Evolutionary conservation across 2,113 vertebrate species (phyloP), one percentile per base, ranked within the genome.

Genomic region (Nannospalax galili): DNA sequence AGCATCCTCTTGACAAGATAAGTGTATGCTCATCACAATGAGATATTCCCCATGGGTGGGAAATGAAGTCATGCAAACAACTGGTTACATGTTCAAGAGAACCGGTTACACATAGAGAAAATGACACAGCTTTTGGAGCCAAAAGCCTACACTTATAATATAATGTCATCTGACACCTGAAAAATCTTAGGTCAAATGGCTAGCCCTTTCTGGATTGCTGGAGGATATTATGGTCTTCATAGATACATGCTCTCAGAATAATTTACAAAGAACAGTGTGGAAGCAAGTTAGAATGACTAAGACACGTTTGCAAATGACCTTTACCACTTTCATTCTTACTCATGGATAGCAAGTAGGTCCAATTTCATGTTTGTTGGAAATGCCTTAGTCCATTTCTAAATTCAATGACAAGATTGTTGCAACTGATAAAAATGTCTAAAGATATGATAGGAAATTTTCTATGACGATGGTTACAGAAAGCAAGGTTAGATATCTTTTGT

Each of bases 131-230:
- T 8, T 22, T 7, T 0, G 14, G 52, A 75, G 73, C 11, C 0
- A 10, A 72, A 82, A 35, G 28, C 9, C 19, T 0, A 15, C 24
- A 7, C 60, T n/a, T n/a, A n/a, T n/a, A n/a, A n/a, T n/a, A n/a
- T n/a, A n/a, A n/a, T 20, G 3, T 7, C 28, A 30, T 0, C 6
- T 64, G 48, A 2, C 5, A 16, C 11, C n/a, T 2, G 8, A 14
- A 2, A 42, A 62, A 20, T 72, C 30, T 24, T 28, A 72, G 70
- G 20, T 80, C 48, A 80, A 17, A 15, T 22, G 17, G 56, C 24
- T 48, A 42, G 42, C 14, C 20, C 19, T 24, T 17, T 42, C 22
- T 9, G 5, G 5, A 14, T n/a, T 52, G 16, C 58, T 10, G 8
- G 42, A 88, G 58, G 6, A 48, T 24, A 30, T 28, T 28, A 22